Conservation (phyloP, 64 coral and sea anemone genomes). For the Catalaphyllia jardinei region DNA sequence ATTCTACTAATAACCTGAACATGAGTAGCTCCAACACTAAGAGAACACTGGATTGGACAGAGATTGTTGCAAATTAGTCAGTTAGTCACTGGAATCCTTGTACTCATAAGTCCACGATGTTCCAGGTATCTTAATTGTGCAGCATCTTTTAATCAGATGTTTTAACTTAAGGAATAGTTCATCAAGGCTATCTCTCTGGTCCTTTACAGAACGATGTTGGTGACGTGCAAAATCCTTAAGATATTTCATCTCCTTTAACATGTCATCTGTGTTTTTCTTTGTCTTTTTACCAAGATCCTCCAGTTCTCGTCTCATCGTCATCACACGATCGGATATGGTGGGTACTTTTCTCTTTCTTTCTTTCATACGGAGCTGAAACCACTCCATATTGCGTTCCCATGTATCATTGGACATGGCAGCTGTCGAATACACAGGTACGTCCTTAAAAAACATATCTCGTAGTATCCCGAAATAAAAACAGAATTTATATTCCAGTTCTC, state of each 20-base stretch:
- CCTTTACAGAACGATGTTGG: background rate
- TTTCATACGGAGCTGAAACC: no score
- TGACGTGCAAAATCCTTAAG: background rate
- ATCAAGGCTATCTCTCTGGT: background rate
- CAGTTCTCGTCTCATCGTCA: constrained; percentile 1
- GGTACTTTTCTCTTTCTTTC: background rate
- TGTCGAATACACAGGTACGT: no score
- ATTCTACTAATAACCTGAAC: no score
- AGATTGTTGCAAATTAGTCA: no score
- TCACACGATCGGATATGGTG: background rate
- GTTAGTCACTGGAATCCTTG: background rate
- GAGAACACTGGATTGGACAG: no score
- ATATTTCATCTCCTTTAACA: background rate
- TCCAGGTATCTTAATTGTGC: constrained; percentile 9
- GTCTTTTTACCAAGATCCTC: background rate
- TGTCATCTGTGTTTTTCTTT: background rate
- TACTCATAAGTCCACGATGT: background rate
- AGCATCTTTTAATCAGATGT: background rate
- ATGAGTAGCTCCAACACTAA: no score
- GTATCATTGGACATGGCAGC: no score
- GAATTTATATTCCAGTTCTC: no score
- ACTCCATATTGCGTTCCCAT: no score
- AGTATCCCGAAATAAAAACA: no score
- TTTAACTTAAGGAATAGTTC: background rate
- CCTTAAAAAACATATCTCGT: no score